phyloP scores from a whole-genome alignment of 2,888 invertebrate genomes.

The Leptinotarsa peninsularis region DNA sequence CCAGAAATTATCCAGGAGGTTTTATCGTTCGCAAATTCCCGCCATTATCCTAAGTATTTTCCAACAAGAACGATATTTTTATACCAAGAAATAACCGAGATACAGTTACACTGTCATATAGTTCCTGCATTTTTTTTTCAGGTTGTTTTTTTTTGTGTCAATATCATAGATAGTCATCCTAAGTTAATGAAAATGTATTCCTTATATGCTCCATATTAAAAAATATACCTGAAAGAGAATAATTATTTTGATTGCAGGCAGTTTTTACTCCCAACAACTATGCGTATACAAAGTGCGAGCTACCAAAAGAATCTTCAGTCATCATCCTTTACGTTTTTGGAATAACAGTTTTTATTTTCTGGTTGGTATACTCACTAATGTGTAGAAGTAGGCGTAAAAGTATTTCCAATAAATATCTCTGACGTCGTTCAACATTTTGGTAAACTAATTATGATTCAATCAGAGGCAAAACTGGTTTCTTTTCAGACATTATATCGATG shows the following conservation, averaged over 20 bases:
- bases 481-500: not conserved
- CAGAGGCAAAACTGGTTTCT: not conserved
- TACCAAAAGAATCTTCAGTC: slow-evolving; percentile 84
- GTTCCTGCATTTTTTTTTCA: too few species aligned
- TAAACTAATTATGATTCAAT: slow-evolving; percentile 23
- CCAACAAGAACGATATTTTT: too few species aligned
- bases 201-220: not conserved
- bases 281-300: slow-evolving; percentile 79
- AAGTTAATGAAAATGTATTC: too few species aligned
- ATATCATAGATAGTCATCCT: too few species aligned
- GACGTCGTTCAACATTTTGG: slow-evolving; percentile 43
- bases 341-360: slow-evolving; percentile 64
- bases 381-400: slow-evolving; percentile 43
- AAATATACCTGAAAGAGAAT: not conserved
- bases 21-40: too few species aligned
- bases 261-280: slow-evolving; percentile 80
- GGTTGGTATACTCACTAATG: slow-evolving; percentile 56
- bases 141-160: too few species aligned
- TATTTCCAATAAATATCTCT: slow-evolving; percentile 50
- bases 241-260: slow-evolving; percentile 71
- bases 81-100: too few species aligned
- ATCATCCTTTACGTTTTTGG: slow-evolving; percentile 73
- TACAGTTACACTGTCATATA: too few species aligned
- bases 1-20: too few species aligned
- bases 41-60: too few species aligned